Evolutionary conservation across 1,140 invertebrate species (phyloP), one percentile per base, ranked within the genome.

Genomic region (Calycopis cecrops): DNA sequence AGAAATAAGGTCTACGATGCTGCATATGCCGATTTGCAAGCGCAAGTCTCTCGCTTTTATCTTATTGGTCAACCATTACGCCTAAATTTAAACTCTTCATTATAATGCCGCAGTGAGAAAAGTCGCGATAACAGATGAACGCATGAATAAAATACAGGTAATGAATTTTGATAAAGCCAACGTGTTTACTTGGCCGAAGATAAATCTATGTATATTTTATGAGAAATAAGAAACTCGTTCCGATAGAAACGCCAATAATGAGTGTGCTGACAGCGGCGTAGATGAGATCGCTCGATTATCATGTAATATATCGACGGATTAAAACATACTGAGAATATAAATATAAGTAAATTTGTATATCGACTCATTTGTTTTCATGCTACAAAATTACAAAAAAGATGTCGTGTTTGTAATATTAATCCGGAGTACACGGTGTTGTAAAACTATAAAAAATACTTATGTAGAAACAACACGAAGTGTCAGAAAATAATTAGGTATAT

Each of bases 51-150:
- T 83, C 79, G 72, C 74, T 85, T 85, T 87, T 82, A 85, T 87
- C 80, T 87, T 87, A 85, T 87, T 87, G 84, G 81, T 82, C 79
- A 82, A 81, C 78, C 79, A 83, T 87, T 85, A 85, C 71, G 78
- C 78, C 84, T 84, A 84, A 85, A 84, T 87, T 85, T 87, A 86
- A 86, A 86, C 79, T 83, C 80, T 86, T 86, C 80, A 86, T 86
- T 86, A 86, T 83, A 73, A 76, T 73, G 78, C 76, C 72, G 76
- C 73, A 79, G 77, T 73, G 82, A 86, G 83, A 81, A 84, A 86
- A 81, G 66, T 79, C 65, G 59, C 68, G 79, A 86, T 84, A 83
- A 83, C 67, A 73, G 70, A 69, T 71, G 61, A 50, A 62, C 72
- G 68, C 69, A 70, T 79, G 72, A 76, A 84, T 86, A 75, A 81